phyloP scores from a whole-genome alignment of 1,140 invertebrate genomes.

The Drosophila erecta region DNA sequence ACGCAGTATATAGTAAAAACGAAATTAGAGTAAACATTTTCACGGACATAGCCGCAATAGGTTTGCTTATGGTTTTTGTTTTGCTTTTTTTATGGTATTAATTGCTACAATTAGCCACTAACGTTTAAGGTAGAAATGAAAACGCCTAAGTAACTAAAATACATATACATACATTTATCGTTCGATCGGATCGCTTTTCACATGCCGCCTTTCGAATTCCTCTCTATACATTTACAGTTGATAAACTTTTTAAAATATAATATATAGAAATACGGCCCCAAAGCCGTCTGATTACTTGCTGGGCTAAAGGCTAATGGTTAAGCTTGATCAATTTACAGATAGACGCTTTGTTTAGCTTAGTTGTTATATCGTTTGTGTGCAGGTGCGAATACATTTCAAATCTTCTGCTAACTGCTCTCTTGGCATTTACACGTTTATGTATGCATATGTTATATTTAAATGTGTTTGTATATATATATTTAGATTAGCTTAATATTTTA shows the following conservation, averaged over 20 bases:
- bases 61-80: constrained; percentile 18
- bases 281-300: constrained; percentile 22
- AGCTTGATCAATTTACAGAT: constrained; percentile 44
- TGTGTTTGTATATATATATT: constrained; percentile 37
- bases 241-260: constrained; percentile 41
- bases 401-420: constrained; percentile 34
- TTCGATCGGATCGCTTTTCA: constrained; percentile 12
- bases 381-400: constrained; percentile 52
- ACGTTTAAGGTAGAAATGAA: constrained; percentile 64
- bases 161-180: constrained; percentile 54
- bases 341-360: constrained; percentile 13
- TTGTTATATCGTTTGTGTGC: constrained; percentile 28
- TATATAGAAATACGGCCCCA: constrained; percentile 18
- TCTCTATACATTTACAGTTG: constrained; percentile 37
- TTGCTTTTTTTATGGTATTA: constrained; percentile 28
- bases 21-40: constrained; percentile 54
- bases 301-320: constrained; percentile 11
- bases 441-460: constrained; percentile 41
- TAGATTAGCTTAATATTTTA: constrained; percentile 41
- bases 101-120: constrained; percentile 60
- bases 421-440: constrained; percentile 32
- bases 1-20: constrained; percentile 32
- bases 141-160: constrained; percentile 69
- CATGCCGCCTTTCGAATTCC: constrained; percentile 3
- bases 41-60: constrained; percentile 19